Evolutionary conservation across 1,140 invertebrate species (phyloP).

Genomic region (Berghia stephanieae): DNA sequence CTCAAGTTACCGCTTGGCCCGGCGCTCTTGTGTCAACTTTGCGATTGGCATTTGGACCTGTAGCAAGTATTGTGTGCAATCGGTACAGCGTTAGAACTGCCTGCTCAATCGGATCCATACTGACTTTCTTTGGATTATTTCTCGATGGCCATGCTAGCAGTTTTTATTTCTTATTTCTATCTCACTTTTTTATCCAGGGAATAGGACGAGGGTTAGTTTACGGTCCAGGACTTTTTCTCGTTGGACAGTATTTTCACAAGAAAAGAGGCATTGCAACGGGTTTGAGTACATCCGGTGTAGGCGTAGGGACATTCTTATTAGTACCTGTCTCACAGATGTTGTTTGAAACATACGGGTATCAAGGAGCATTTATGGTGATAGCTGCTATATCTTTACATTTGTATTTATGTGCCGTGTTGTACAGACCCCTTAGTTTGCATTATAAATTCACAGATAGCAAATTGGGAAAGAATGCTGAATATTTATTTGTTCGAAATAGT

Average conservation of each 20-base stretch:
- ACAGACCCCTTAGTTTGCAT: slow-evolving; percentile 46
- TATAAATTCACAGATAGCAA: slow-evolving; percentile 16
- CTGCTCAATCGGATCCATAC: slow-evolving; percentile 81
- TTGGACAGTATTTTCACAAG: slow-evolving; percentile 55
- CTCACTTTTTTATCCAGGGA: slow-evolving; percentile 80
- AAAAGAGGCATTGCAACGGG: slow-evolving; percentile 54
- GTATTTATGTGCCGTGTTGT: slow-evolving; percentile 37
- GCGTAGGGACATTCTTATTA: slow-evolving; percentile 60
- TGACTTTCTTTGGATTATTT: slow-evolving; percentile 79
- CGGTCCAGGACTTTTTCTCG: slow-evolving; percentile 52
- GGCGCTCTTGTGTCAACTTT: slow-evolving; percentile 6
- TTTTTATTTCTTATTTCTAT: slow-evolving; percentile 79
- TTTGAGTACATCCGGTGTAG: slow-evolving; percentile 60
- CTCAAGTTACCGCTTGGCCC: slow-evolving; percentile 35
- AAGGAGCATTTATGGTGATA: slow-evolving; percentile 38
- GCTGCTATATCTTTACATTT: slow-evolving; percentile 35
- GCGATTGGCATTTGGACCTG: slow-evolving; percentile 69
- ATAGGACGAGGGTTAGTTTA: slow-evolving; percentile 32
- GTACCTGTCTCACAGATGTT: slow-evolving; percentile 56
- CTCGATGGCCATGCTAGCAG: slow-evolving; percentile 80
- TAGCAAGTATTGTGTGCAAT: slow-evolving; percentile 87
- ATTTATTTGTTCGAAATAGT: background rate
- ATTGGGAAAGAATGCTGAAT: background rate
- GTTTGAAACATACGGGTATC: slow-evolving; percentile 37
- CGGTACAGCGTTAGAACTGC: slow-evolving; percentile 88